Base-by-base conservation (phyloP, 2,113 vertebrate genomes). In the Strigops habroptila region DNA sequence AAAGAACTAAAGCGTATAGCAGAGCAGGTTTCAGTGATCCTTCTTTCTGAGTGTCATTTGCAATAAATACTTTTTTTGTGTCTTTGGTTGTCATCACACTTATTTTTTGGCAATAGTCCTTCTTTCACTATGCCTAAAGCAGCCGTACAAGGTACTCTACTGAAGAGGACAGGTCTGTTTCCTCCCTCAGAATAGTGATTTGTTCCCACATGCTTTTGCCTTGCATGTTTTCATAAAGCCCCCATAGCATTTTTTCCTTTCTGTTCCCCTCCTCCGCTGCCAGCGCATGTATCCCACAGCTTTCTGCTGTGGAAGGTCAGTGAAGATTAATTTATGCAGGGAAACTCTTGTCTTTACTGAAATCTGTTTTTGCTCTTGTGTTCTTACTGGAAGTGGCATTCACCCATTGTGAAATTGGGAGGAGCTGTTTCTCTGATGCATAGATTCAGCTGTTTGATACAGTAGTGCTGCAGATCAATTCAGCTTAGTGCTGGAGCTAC, bases 251-350 rank as follows among this genome's bases (percentile, higher is more conserved):
- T 55, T 77, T 78, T 55, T 73, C 13, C 17, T 80, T 75, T 83
- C 48, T 6, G 0, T 75, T 85, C 37, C 2, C 7, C 31, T 33
- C 3, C 14, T 85, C 31, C 1, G 0, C 63, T 71, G 8, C 16
- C 48, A 67, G 27, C 11, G 4, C 12, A 25, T 0, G 0, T 43
- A 12, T 39, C 62, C 5, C 11, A 6, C 33, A 59, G 21, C 10
- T 67, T 68, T 59, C 52, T 83, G 44, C 4, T 17, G 9, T 80
- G n/a, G 24, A 24, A 83, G 9, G 49, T 68, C 4, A 18, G 59
- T 68, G 18, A 59, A 63, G 41, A 30, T 7, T 48, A 59, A 9
- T 59, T 59, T 1, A 4, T 24, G 5, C 14, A 80, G 39, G 12
- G 16, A 49, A 64, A 55, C 28, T 62, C 25, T 31, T 76, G 8